These are phyloP conservation scores for Onychomys arenicola DNA, from an alignment of 2,797 vertebrate species.

Conservation along the genomic window DNA sequence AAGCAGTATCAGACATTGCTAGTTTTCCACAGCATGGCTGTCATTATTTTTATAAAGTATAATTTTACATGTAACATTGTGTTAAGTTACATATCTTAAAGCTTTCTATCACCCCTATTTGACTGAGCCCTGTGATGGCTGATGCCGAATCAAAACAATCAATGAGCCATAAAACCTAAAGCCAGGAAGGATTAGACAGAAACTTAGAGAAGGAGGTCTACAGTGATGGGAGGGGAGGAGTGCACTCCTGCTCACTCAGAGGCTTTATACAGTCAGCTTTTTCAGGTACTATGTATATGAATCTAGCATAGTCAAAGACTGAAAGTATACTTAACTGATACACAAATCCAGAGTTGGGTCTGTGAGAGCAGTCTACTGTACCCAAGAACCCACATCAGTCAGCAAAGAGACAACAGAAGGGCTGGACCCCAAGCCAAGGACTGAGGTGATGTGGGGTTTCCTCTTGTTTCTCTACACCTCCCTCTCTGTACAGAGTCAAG, in stretches of 20 bases:
- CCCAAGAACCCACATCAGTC: neutral
- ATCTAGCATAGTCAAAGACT: slow-evolving; percentile 25
- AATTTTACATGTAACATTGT: slow-evolving; percentile 25
- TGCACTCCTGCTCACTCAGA: neutral
- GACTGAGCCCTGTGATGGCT: slow-evolving; percentile 1
- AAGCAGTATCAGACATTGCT: slow-evolving; percentile 37
- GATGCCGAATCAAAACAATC: slow-evolving; percentile 32
- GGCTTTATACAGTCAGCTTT: neutral
- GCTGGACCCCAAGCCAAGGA: neutral
- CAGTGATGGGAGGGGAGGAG: no score
- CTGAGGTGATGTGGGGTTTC: neutral
- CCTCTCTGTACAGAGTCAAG: neutral
- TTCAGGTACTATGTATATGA: neutral
- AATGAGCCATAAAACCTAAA: neutral
- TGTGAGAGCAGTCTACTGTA: neutral
- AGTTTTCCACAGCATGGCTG: neutral
- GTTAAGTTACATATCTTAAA: slow-evolving; percentile 5
- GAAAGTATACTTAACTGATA: slow-evolving; percentile 25
- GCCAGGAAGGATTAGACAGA: neutral
- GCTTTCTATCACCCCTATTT: slow-evolving; percentile 11
- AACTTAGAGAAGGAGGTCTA: neutral
- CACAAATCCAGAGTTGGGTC: neutral
- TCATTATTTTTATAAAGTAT: slow-evolving; percentile 43
- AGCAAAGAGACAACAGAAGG: slow-evolving; percentile 6
- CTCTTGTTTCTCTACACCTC: neutral